Evolutionary conservation across 2,888 invertebrate species (phyloP).

Genomic region (Lasioglossum malachurum): DNA sequence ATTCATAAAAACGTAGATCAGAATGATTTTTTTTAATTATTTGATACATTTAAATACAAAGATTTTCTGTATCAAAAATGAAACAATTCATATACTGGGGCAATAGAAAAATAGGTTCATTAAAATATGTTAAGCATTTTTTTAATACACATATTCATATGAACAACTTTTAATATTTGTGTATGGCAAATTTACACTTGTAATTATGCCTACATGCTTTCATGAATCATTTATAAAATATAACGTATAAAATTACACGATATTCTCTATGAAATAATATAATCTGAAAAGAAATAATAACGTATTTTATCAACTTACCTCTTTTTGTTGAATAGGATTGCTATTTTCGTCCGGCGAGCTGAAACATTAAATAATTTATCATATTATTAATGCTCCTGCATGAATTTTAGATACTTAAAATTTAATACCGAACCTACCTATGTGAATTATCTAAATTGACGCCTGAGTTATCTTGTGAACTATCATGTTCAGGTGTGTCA

Average conservation of each 20-base stretch:
- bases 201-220: slow-evolving; percentile 5
- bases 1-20: neutral
- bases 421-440: slow-evolving; percentile 32
- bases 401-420: neutral
- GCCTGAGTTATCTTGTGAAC: slow-evolving; percentile 56
- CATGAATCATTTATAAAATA: neutral
- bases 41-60: neutral
- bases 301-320: slow-evolving; percentile 67
- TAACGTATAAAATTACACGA: slow-evolving; percentile 1
- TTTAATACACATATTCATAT: neutral
- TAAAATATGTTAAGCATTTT: neutral
- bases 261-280: neutral
- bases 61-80: neutral
- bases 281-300: neutral
- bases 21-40: neutral
- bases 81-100: neutral
- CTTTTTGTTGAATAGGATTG: slow-evolving; percentile 73
- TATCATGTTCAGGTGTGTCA: slow-evolving; percentile 64
- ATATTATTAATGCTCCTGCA: slow-evolving; percentile 2
- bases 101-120: neutral
- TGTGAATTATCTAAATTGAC: slow-evolving; percentile 56
- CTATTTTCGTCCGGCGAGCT: slow-evolving; percentile 78
- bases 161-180: neutral
- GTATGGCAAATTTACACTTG: neutral
- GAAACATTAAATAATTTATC: slow-evolving; percentile 41